Conservation (phyloP, 2,888 invertebrate genomes). For the Chironomus tentans region DNA sequence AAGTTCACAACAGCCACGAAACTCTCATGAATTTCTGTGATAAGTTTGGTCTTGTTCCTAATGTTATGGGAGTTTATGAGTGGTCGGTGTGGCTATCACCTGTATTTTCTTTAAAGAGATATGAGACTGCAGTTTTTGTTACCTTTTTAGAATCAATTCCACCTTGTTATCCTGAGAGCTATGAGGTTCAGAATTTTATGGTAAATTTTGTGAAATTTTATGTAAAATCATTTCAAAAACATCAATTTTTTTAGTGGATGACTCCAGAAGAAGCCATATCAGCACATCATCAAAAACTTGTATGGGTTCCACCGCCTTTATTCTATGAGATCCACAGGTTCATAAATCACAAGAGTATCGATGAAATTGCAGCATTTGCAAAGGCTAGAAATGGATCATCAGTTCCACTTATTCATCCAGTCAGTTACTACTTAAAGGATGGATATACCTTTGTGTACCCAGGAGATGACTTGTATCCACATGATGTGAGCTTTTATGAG, state of each 20-base stretch:
- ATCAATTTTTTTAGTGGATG: constrained; percentile 52
- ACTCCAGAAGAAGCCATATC: constrained; percentile 42
- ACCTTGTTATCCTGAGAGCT: constrained; percentile 43
- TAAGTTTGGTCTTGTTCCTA: constrained; percentile 60
- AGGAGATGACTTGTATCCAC: constrained; percentile 50
- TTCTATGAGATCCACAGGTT: constrained; percentile 62
- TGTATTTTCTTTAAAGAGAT: constrained; percentile 45
- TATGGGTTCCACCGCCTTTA: constrained; percentile 62
- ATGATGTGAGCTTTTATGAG: constrained; percentile 35
- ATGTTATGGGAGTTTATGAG: constrained; percentile 66
- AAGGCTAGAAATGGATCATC: constrained; percentile 47
- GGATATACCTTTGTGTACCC: constrained; percentile 51
- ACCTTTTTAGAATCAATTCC: constrained; percentile 50
- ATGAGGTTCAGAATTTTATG: constrained; percentile 43
- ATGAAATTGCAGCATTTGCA: constrained; percentile 52
- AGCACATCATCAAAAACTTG: constrained; percentile 31
- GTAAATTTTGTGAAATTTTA: background rate
- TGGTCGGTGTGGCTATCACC: constrained; percentile 86
- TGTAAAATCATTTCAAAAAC: background rate
- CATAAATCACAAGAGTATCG: constrained; percentile 47
- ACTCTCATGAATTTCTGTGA: constrained; percentile 58
- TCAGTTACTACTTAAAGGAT: constrained; percentile 48
- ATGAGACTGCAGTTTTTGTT: constrained; percentile 65
- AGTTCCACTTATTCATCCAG: constrained; percentile 47
- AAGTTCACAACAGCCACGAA: constrained; percentile 38